Evolutionary conservation across 2,113 vertebrate genomes (phyloP), one percentile per base, ranked within the genome.

Genomic region (Ageneiosus marmoratus): DNA sequence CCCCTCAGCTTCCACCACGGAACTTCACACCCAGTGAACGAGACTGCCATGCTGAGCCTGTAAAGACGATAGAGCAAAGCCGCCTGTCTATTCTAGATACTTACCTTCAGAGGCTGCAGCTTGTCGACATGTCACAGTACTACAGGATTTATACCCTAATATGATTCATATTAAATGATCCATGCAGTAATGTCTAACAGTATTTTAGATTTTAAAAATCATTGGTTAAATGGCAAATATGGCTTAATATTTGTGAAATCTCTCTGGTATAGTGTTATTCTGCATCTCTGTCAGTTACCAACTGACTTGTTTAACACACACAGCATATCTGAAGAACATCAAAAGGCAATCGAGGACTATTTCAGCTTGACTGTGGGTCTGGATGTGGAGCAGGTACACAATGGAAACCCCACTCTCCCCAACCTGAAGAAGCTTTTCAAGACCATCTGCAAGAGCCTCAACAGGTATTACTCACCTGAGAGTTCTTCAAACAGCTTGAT

Each of bases 1-100:
- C 97, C 0, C 98, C 98, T 0, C 92, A 96, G 89, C 92, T 98
- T 76, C 98, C 98, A 10, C 97, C 97, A 1, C 95, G 98, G 77
- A 96, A 95, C 89, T 89, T 97, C 87, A 15, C 89, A 0, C 51
- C 79, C 74, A 91, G 60, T 0, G 97, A 98, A 24, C 73, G 95
- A 91, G 97, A 98, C 0, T 9, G 44, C 22, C 24, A 24, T 0
- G 41, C 84, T 0, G 92, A 94, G 55, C 91, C 81, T 24, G 12
- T 37, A 6, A 93, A 92, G 44, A 83, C 82, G 2, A 6, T 88
- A 0, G 96, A 97, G 1, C 81, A 89, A 34, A 86, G 85, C 87
- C 89, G 88, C 70, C 90, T 92, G 0, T 93, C 94, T 79, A 89
- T 98, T 72, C 90, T 94, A 0, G 97, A 99, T 65, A 95, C 88